Base-by-base conservation (phyloP, 2,888 invertebrate genomes). In the Agrochola lota region DNA sequence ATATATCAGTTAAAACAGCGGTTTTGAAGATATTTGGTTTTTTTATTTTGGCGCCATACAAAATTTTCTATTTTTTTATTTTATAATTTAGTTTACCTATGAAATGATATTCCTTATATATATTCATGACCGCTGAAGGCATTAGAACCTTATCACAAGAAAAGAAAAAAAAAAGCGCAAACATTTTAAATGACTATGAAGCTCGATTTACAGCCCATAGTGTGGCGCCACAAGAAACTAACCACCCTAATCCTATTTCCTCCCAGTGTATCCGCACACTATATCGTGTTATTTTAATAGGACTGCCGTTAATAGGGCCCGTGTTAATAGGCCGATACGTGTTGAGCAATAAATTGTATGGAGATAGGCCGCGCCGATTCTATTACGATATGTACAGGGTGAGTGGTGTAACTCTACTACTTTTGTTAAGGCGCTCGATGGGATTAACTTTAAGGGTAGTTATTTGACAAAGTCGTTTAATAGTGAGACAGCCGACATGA, bases 281-380 rank as follows among this genome's bases (percentile, higher is more conserved):
- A 86, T 52, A 77, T 80, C 79, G 80, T 89, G 83, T 89, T 89
- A 87, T 86, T 86, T 90, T 90, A 89, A 89, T 86, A 87, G 88
- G 86, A 68, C 73, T 82, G 60, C 68, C 80, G 89, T 85, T 88
- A 88, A 88, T 85, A 88, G 89, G 84, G 77, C 85, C 85, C 83
- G 80, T 86, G 88, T 85, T 90, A 89, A 90, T 89, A 89, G 85
- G 89, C 78, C 75, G 87, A 90, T 87, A 85, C 87, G 87, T 88
- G 83, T 64, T 73, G 43, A 68, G 85, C 80, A 84, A 90, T 90
- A 89, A 87, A 89, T 89, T 86, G 74, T 89, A 64, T 69, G 81
- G 60, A 86, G 89, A 89, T 89, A 86, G 87, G 84, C 84, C 67
- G 75, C 64, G 68, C 83, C 81, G 90, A 90, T 89, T 89, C 90